These are phyloP conservation scores for Tigriopus japonicus DNA, from an alignment of 1,140 invertebrate species.

Conservation along the genomic window DNA sequence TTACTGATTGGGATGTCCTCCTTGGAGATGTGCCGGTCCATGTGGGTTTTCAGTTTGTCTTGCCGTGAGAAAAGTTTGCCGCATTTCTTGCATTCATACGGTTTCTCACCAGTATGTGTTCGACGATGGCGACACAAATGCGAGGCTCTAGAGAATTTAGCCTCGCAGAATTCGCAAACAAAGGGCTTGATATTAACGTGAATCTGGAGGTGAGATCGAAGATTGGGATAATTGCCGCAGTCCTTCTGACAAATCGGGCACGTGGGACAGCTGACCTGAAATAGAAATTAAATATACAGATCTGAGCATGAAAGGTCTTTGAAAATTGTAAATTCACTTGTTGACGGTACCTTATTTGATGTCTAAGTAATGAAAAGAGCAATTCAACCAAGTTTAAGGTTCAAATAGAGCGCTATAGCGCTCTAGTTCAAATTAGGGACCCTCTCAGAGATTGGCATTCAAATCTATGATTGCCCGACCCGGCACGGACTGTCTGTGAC, in stretches of 20 bases:
- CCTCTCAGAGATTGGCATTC: no score
- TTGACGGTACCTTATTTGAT: no score
- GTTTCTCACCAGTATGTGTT: conserved; percentile 93
- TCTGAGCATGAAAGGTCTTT: neutral
- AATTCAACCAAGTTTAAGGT: no score
- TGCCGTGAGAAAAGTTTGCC: conserved; percentile 92
- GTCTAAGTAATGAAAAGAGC: no score
- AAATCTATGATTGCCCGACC: no score
- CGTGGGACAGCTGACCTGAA: neutral
- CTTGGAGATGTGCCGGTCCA: conserved; percentile 1
- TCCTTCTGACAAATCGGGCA: conserved; percentile 10
- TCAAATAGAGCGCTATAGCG: no score
- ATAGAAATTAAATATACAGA: neutral
- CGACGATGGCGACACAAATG: conserved; percentile 38
- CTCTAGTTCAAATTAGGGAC: no score
- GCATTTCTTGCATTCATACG: conserved; percentile 85
- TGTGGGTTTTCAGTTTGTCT: conserved; percentile 68
- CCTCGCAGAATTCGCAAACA: conserved; percentile 8
- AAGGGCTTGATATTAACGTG: conserved; percentile 12
- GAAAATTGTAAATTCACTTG: no score
- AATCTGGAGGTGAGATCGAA: conserved; percentile 5
- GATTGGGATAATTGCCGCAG: conserved; percentile 8
- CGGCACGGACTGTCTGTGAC: no score
- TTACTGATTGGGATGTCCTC: neutral
- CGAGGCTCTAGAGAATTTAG: conserved; percentile 5